Conservation (phyloP, 2,113 vertebrate species). For the Stictonetta naevosa region DNA sequence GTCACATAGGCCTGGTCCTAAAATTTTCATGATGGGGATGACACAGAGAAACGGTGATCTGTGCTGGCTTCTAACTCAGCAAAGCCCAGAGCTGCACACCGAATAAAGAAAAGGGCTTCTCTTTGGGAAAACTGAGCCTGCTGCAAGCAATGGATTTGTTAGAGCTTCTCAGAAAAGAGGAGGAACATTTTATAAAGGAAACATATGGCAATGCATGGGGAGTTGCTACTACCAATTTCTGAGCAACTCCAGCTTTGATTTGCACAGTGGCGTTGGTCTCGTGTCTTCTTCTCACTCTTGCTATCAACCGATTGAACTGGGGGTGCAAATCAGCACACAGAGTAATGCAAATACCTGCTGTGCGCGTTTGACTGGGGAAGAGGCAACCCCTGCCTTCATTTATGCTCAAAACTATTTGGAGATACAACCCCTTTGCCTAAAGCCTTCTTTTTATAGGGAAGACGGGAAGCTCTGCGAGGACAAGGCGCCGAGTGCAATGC, state of each 20-base stretch:
- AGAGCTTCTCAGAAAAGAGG: background rate
- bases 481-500: background rate
- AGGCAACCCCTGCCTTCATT: background rate
- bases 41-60: background rate
- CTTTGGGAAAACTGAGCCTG: background rate
- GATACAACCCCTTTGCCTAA: background rate
- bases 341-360: background rate
- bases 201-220: accelerated
- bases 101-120: background rate
- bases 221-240: background rate
- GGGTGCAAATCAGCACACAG: background rate
- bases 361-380: background rate
- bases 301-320: background rate
- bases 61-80: background rate
- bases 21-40: constrained; percentile 28
- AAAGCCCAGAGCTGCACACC: background rate
- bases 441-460: background rate
- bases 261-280: background rate
- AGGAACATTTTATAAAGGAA: background rate
- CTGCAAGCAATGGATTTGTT: background rate
- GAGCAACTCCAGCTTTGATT: background rate
- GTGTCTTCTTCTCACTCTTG: background rate
- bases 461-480: accelerated
- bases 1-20: background rate
- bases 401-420: background rate